Evolutionary conservation across 2,888 invertebrate genomes (phyloP).

Genomic region (Rosalia funebris): DNA sequence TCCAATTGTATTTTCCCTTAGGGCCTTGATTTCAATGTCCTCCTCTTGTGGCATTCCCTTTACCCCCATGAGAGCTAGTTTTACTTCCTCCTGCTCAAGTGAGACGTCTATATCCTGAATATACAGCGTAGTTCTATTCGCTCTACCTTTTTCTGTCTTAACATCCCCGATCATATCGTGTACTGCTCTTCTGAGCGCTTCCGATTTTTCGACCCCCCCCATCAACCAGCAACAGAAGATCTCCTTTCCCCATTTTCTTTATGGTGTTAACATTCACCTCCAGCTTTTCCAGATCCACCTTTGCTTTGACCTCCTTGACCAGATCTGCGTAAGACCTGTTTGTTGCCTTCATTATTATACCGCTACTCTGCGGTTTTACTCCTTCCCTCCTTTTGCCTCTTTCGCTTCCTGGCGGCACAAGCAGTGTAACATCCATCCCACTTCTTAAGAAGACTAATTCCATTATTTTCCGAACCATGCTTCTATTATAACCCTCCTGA

Average conservation of each 20-base stretch:
- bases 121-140: not conserved
- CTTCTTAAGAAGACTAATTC: not conserved
- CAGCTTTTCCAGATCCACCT: not conserved
- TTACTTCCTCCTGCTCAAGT: not conserved
- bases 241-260: constrained; percentile 8
- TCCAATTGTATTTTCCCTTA: not conserved
- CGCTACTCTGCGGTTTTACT: too few species aligned
- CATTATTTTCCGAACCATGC: not conserved
- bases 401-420: too few species aligned
- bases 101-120: not conserved
- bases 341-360: constrained; percentile 3
- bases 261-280: constrained; percentile 1
- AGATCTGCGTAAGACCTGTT: constrained; percentile 4
- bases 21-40: not conserved
- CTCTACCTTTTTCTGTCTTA: not conserved
- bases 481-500: not conserved
- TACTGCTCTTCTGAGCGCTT: constrained; percentile 12
- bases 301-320: not conserved
- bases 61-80: not conserved
- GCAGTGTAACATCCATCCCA: not conserved
- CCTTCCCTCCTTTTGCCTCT: too few species aligned
- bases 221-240: constrained; percentile 4
- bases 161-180: not conserved
- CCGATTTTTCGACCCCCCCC: constrained; percentile 5
- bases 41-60: not conserved